These are phyloP conservation scores for Herminia tarsipennalis DNA, from an alignment of 2,888 invertebrate genomes.

Conservation along the genomic window DNA sequence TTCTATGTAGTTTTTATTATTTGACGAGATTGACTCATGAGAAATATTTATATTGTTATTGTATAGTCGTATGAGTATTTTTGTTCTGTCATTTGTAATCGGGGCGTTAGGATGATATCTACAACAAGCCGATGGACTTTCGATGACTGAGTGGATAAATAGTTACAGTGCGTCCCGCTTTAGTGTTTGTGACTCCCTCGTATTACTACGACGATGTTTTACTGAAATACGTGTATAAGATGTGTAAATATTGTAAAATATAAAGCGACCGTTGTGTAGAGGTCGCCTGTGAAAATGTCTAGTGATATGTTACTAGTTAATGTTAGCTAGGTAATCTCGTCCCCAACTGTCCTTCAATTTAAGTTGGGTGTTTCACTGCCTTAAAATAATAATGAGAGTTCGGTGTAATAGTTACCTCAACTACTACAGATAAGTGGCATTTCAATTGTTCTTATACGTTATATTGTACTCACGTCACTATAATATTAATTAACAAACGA, in stretches of 20 bases:
- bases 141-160: constrained; percentile 76
- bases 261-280: constrained; percentile 78
- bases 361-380: constrained; percentile 86
- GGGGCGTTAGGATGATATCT: constrained; percentile 73
- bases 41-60: constrained; percentile 80
- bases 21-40: constrained; percentile 73
- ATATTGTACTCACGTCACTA: constrained; percentile 57
- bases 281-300: constrained; percentile 82
- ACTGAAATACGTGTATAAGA: constrained; percentile 75
- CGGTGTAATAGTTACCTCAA: constrained; percentile 79
- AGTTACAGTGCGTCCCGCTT: constrained; percentile 74
- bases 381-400: constrained; percentile 79
- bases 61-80: constrained; percentile 77
- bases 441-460: constrained; percentile 64
- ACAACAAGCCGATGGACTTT: constrained; percentile 83
- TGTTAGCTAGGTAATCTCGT: constrained; percentile 85
- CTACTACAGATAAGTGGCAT: constrained; percentile 79
- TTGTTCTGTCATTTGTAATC: constrained; percentile 74
- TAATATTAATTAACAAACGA: constrained; percentile 35
- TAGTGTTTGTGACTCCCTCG: constrained; percentile 66
- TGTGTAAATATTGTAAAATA: constrained; percentile 84
- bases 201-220: constrained; percentile 59
- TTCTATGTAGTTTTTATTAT: constrained; percentile 78
- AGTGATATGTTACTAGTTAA: constrained; percentile 83
- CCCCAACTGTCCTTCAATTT: constrained; percentile 84